Base-by-base conservation (phyloP, 2,888 invertebrate genomes). In the Pheosia gnoma region DNA sequence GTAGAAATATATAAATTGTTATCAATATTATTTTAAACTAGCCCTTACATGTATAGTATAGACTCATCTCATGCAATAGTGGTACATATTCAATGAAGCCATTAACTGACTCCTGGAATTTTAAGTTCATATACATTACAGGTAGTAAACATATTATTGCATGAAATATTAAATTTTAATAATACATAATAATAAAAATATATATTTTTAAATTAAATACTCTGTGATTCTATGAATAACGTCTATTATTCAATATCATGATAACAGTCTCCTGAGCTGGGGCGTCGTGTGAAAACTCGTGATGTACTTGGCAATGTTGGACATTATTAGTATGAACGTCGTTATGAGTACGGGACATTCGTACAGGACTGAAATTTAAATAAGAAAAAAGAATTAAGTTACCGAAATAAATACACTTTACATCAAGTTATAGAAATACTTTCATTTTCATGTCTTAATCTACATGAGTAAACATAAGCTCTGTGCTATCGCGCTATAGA, bases 281-380 rank as follows among this genome's bases (percentile, higher is more conserved):
- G 90, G 87, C 5, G 87, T 87, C 13, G 78, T 72, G 66, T 82
- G 78, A 68, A 87, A 89, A 10, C 84, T 85, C 0, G 86, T 81
- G n/a, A 78, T 45, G 59, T 80, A 83, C 60, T 90, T 91, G 13
- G 77, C 69, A 8, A 75, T 59, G 63, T 81, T 76, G 67, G 87
- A 80, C 2, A 76, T 59, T 0, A 76, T 9, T 25, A 91, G 64
- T n/a, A 83, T 73, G 0, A 82, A 10, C 36, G 74, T 58, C 4
- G 89, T 85, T 3, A 81, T 49, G 5, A 70, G 2, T 47, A 77
- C 63, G 57, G 94, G 90, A 69, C 94, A 93, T 70, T 92, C 92
- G 79, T 94, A 95, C 55, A 95, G 80, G 55, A 95, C 95, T 95
- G 90, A 64, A 92, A 91, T 76, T 78, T 81, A 59, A 72, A 69